Evolutionary conservation across 1,140 invertebrate genomes (phyloP), one percentile per base, ranked within the genome.

Genomic region (Drosophila cardini): DNA sequence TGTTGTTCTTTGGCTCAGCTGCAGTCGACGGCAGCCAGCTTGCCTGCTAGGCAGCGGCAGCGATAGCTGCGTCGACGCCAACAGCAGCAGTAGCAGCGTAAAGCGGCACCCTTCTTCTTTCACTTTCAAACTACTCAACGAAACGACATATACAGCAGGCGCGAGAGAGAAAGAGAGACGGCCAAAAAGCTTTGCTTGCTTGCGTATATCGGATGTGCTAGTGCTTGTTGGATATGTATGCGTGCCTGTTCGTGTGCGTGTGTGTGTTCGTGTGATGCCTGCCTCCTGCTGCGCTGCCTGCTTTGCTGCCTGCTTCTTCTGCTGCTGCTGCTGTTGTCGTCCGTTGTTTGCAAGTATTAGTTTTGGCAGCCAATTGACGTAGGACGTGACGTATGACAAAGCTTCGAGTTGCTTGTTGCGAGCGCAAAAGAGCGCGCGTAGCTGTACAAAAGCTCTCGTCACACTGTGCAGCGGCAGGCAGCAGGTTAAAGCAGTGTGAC

Each of bases 1-100:
- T 79, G 76, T 68, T 85, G 76, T 91, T 86, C 90, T 90, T 90
- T 77, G 67, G 50, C 68, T 79, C 64, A 90, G 62, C 65, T 85
- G 83, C 81, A 85, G 78, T 82, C 69, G 73, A 38, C 62, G n/a
- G 30, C 40, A 55, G 64, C 16, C 45, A 36, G 52, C 42, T 38
- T 38, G 61, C 46, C 61, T 38, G 48, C 52, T 48, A 53, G 52
- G 46, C 16, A 40, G 63, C 62, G 21, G 50, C 79, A 43, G 46
- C 63, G 16, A 26, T 10, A 6, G 26, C 46, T 32, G 4, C 64
- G 67, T 36, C 61, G 18, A 26, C 67, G 57, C 18, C 45, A 52
- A 45, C 70, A 63, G 58, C 36, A 64, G 50, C 45, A 52, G 56
- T 64, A 62, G 57, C 40, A 60, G 50, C 56, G 32, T 11, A 26